Evolutionary conservation across 53 echinoderm and acorn worm genomes (phyloP).

Genomic region (Holothuria leucospilota): DNA sequence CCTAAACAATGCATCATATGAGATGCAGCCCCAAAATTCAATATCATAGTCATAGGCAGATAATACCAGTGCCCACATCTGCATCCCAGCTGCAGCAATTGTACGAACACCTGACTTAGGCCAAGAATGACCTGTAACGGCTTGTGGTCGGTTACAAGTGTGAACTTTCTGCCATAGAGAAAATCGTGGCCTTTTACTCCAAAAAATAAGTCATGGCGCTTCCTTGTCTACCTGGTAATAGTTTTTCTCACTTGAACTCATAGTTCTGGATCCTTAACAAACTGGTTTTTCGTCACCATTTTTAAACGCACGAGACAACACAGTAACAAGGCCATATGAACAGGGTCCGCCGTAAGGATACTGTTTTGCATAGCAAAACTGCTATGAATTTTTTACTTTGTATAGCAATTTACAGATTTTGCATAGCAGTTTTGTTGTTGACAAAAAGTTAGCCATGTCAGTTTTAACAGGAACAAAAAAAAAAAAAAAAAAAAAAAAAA

Average conservation of each 20-base stretch:
- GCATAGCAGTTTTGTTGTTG: too few species aligned
- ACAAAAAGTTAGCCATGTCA: too few species aligned
- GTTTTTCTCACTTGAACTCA: slow-evolving; percentile 44
- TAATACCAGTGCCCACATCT: slow-evolving; percentile 46
- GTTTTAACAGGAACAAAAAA: too few species aligned
- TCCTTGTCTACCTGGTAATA: slow-evolving; percentile 58
- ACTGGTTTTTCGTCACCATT: slow-evolving; percentile 63
- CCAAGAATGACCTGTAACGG: slow-evolving; percentile 47
- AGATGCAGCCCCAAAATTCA: slow-evolving; percentile 27
- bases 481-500: too few species aligned
- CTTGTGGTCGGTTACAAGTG: slow-evolving; percentile 58
- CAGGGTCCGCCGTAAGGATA: too few species aligned
- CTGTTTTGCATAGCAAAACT: too few species aligned
- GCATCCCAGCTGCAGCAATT: slow-evolving; percentile 56
- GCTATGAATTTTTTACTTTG: too few species aligned
- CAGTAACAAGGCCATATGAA: slow-evolving; percentile 51
- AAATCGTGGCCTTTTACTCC: slow-evolving; percentile 64
- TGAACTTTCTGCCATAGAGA: slow-evolving; percentile 55
- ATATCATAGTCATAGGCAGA: slow-evolving; percentile 49
- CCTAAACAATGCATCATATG: slow-evolving; percentile 53
- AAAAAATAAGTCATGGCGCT: slow-evolving; percentile 43
- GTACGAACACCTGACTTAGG: slow-evolving; percentile 41
- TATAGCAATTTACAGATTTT: too few species aligned
- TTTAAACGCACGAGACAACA: slow-evolving; percentile 45
- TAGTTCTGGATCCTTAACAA: slow-evolving; percentile 56